phyloP scores from a whole-genome alignment of 1,140 invertebrate genomes.

The Lasaia peninsularis region DNA sequence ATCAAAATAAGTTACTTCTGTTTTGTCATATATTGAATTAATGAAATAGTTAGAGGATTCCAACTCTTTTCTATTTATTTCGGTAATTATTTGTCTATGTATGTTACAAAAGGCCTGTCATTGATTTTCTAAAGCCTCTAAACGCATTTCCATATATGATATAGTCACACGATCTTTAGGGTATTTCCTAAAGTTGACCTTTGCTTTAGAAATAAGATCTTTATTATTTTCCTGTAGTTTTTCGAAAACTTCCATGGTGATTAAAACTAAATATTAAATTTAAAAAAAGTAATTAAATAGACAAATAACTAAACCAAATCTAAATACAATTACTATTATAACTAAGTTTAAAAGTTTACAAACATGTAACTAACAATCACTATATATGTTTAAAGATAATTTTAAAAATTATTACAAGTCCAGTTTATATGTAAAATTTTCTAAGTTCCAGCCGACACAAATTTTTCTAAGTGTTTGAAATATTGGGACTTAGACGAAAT shows the following conservation, averaged over 20 bases:
- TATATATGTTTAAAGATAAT: neutral
- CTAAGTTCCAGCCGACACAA: neutral
- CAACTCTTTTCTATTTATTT: conserved; percentile 7
- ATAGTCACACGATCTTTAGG: conserved; percentile 21
- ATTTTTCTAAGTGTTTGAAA: conserved; percentile 15
- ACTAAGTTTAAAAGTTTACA: neutral
- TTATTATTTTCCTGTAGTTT: conserved; percentile 17
- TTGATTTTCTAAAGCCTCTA: conserved; percentile 18
- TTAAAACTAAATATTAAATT: neutral
- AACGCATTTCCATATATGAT: conserved; percentile 17
- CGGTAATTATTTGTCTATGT: conserved; percentile 12
- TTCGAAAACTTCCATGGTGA: neutral
- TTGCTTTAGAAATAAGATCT: conserved; percentile 16
- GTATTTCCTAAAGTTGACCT: conserved; percentile 19
- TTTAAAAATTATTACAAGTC: neutral
- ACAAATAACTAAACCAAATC: neutral
- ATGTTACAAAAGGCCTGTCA: conserved; percentile 19
- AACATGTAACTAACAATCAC: neutral
- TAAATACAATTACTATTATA: neutral
- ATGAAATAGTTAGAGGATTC: conserved; percentile 11
- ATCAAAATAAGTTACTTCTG: conserved; percentile 11
- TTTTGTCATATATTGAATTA: conserved; percentile 1
- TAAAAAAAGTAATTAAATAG: neutral
- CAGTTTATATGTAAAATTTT: neutral
- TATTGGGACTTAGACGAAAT: neutral